Evolutionary conservation across 1,140 invertebrate genomes (phyloP).

Genomic region (Sesamia nonagrioides): DNA sequence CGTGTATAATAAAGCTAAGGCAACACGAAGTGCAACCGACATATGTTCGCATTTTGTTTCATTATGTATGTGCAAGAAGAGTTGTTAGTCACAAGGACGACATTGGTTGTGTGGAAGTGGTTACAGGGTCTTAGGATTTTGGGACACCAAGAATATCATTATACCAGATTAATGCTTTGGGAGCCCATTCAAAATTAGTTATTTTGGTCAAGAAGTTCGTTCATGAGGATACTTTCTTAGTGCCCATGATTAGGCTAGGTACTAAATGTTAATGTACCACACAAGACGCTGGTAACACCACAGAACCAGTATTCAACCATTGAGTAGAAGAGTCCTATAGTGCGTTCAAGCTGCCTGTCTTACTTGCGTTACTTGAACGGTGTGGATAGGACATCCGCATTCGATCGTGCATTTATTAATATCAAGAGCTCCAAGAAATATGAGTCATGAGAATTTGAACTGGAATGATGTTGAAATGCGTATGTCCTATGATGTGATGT

Average conservation of each 20-base stretch:
- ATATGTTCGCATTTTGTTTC: constrained; percentile 42
- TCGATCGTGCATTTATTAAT: constrained; percentile 44
- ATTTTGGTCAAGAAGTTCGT: constrained; percentile 26
- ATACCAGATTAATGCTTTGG: constrained; percentile 23
- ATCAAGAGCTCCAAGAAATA: constrained; percentile 13
- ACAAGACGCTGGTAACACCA: constrained; percentile 67
- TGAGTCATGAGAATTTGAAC: constrained; percentile 1
- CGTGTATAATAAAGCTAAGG: constrained; percentile 30
- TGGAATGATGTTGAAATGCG: constrained; percentile 18
- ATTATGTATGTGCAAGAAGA: constrained; percentile 69
- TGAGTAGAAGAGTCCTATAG: constrained; percentile 69
- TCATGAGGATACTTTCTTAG: constrained; percentile 27
- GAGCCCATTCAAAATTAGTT: constrained; percentile 14
- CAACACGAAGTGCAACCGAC: constrained; percentile 47
- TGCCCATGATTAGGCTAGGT: constrained; percentile 44
- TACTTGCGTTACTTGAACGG: constrained; percentile 74
- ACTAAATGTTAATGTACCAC: constrained; percentile 59
- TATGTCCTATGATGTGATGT: constrained; percentile 26
- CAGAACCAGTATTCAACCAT: constrained; percentile 72
- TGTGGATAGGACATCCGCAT: constrained; percentile 57
- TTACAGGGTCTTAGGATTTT: constrained; percentile 60
- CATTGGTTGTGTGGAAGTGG: constrained; percentile 67
- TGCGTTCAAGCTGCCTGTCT: constrained; percentile 75
- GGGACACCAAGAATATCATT: constrained; percentile 48
- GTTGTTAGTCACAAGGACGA: constrained; percentile 84